Base-by-base conservation (phyloP, 1,140 invertebrate genomes). In the Cherax destructor region DNA sequence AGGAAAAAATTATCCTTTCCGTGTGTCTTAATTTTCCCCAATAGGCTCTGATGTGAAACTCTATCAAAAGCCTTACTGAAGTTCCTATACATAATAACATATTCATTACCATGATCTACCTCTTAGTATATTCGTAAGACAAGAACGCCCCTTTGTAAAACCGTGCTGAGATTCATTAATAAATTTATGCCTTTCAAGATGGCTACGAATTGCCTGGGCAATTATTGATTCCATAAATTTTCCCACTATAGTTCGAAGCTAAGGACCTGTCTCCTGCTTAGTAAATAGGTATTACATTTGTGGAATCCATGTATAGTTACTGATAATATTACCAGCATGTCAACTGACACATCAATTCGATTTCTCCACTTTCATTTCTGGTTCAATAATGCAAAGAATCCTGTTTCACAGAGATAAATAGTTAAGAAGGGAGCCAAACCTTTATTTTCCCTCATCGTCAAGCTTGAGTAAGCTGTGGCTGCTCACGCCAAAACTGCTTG, bases 341-440 rank as follows among this genome's bases (percentile, higher is more conserved):
- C 91, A 83, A 65, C 76, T 69, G 72, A 13, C 50, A 90, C 91
- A 90, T 92, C 91, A 91, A 92, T 74, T 49, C 91, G 47, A 91
- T 92, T 92, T 92, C 78, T 91, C n/a, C 56, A 91, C 76, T 92
- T 92, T 91, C 91, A 80, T 59, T 92, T 92, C 72, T 74, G 18
- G 50, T 78, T 80, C 16, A 83, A 61, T 91, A 92, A 83, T 74
- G 85, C 72, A 80, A 79, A 92, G 74, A 92, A 92, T 92, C 91
- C 91, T 13, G 72, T 83, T 90, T 92, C 91, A 92, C 91, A 92
- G 52, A 92, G 91, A 91, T 56, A 56, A 6, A 13, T 9, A 56
- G 52, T 56, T 56, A 1, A 9, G 52, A 56, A 56, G 1, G 6
- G 52, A 56, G 1, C 52, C 5, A 10, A 56, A 56, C 9, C 13